These are phyloP conservation scores for Cactoblastis cactorum DNA, from an alignment of 2,888 invertebrate species.

Conservation along the genomic window DNA sequence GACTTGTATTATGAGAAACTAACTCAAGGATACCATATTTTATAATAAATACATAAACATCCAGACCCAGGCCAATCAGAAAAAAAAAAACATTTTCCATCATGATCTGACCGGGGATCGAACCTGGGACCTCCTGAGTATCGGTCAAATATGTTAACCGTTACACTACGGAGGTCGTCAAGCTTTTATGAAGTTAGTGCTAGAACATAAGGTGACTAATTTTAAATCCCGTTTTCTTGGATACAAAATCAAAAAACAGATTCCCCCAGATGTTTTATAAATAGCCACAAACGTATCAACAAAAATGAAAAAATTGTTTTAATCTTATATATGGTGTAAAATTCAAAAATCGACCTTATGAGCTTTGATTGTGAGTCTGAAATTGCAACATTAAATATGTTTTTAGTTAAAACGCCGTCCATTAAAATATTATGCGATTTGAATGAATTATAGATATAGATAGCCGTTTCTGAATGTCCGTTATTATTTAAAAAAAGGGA, in stretches of 20 bases:
- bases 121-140: too few species aligned
- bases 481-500: too few species aligned
- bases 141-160: too few species aligned
- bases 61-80: too few species aligned
- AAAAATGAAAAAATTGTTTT: slow-evolving; percentile 56
- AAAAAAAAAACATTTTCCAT: too few species aligned
- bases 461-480: not conserved
- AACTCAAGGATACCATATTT: too few species aligned
- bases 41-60: too few species aligned
- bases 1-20: not conserved
- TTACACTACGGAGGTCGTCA: too few species aligned
- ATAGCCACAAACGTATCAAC: slow-evolving; percentile 55
- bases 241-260: slow-evolving; percentile 38
- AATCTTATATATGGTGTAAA: slow-evolving; percentile 39
- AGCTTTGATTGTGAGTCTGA: not conserved
- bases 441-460: not conserved
- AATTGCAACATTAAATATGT: not conserved
- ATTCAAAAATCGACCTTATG: slow-evolving; percentile 35
- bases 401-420: slow-evolving; percentile 42
- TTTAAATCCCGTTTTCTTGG: slow-evolving; percentile 20
- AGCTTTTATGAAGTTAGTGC: too few species aligned
- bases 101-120: too few species aligned
- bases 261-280: slow-evolving; percentile 57
- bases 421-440: slow-evolving; percentile 26
- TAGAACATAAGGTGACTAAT: not conserved